These are phyloP conservation scores for Hydraecia micacea DNA, from an alignment of 2,888 invertebrate genomes.

Conservation along the genomic window DNA sequence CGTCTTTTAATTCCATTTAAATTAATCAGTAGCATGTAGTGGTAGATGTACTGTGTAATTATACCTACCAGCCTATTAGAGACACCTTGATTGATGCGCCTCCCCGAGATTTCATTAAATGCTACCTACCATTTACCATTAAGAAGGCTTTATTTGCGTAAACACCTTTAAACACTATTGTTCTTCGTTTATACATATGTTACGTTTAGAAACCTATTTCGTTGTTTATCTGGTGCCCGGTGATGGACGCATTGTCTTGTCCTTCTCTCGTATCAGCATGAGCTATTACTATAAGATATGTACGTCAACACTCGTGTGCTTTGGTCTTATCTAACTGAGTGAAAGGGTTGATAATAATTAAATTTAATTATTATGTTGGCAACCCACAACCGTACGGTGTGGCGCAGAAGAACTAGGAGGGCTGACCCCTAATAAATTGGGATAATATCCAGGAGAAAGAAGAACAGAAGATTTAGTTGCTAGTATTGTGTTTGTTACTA, in stretches of 20 bases:
- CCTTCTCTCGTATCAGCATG: neutral
- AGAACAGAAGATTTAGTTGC: too few species aligned
- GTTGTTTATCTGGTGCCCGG: conserved; percentile 36
- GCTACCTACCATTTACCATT: conserved; percentile 69
- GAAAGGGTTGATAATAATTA: neutral
- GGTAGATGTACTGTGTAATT: conserved; percentile 50
- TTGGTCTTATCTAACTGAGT: neutral
- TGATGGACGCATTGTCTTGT: conserved; percentile 28
- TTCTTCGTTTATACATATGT: conserved; percentile 31
- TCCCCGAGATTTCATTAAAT: conserved; percentile 74
- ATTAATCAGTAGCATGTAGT: conserved; percentile 60
- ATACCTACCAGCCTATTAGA: conserved; percentile 64
- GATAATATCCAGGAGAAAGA: too few species aligned
- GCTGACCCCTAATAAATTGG: too few species aligned
- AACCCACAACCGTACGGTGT: too few species aligned
- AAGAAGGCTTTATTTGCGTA: conserved; percentile 71
- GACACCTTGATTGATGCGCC: conserved; percentile 76
- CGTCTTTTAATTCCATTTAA: conserved; percentile 40
- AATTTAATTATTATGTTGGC: neutral
- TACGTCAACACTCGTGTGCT: neutral
- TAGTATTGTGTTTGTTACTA: too few species aligned
- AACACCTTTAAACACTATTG: conserved; percentile 69
- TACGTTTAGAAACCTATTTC: conserved; percentile 27
- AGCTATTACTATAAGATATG: neutral
- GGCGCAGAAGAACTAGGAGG: too few species aligned